These are phyloP conservation scores for Herpetotheres cachinnans DNA, from an alignment of 2,113 vertebrate species.

Conservation along the genomic window DNA sequence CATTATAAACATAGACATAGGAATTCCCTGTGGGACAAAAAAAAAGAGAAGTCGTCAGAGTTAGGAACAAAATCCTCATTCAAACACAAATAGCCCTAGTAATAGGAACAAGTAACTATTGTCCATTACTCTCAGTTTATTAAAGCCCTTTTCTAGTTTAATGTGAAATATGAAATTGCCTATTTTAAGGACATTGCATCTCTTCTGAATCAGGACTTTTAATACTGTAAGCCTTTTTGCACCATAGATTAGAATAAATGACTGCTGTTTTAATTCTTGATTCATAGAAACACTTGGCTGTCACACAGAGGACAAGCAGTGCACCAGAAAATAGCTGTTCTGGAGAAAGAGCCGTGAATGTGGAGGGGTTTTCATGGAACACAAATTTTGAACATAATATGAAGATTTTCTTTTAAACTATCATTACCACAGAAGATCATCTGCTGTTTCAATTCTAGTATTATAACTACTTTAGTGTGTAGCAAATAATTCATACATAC, in stretches of 20 bases:
- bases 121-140: not conserved
- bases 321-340: not conserved
- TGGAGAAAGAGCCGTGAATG: not conserved
- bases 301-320: not conserved
- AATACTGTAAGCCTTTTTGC: not conserved
- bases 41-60: not conserved
- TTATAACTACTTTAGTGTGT: not conserved
- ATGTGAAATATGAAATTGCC: not conserved
- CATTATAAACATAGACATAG: not conserved
- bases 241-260: not conserved
- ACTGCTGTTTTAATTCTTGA: not conserved
- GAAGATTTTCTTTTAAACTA: not conserved
- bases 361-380: not conserved
- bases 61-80: conserved; percentile 8
- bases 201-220: not conserved
- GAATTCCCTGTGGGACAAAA: not conserved
- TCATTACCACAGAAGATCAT: not conserved
- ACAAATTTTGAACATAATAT: not conserved
- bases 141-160: not conserved
- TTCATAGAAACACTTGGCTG: not conserved
- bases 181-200: not conserved
- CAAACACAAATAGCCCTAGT: not conserved
- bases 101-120: not conserved
- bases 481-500: not conserved
- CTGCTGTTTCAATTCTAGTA: not conserved